phyloP scores from a whole-genome alignment of 2,888 invertebrate genomes.

The Cephus sareptanus region DNA sequence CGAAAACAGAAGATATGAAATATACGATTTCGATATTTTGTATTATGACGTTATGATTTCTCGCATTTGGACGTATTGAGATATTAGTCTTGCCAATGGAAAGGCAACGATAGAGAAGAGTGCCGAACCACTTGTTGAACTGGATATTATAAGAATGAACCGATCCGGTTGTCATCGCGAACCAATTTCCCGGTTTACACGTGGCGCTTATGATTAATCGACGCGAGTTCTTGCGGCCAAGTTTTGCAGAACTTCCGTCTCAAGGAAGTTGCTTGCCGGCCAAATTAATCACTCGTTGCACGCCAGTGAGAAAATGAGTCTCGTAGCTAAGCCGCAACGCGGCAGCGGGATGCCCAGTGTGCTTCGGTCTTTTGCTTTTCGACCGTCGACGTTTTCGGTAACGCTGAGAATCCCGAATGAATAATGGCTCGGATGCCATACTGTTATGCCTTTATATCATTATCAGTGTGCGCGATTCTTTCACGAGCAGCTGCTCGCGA shows the following conservation, averaged over 20 bases:
- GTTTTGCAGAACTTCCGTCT: not conserved
- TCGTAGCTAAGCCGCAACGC: not conserved
- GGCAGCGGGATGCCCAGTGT: not conserved
- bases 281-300: not conserved
- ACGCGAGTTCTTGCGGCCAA: not conserved
- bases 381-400: not conserved
- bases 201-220: not conserved
- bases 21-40: not conserved
- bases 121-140: not conserved
- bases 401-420: not conserved
- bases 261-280: not conserved
- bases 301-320: not conserved
- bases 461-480: conserved; percentile 37
- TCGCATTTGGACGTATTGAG: not conserved
- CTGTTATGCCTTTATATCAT: not conserved
- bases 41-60: not conserved
- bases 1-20: too few species aligned
- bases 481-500: conserved; percentile 29
- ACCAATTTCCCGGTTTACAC: not conserved
- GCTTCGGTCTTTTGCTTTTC: not conserved
- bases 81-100: not conserved
- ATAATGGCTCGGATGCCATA: not conserved
- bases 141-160: not conserved
- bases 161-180: not conserved
- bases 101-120: not conserved